Evolutionary conservation across 2,888 invertebrate genomes (phyloP).

Genomic region (Criorhina ranunculi): DNA sequence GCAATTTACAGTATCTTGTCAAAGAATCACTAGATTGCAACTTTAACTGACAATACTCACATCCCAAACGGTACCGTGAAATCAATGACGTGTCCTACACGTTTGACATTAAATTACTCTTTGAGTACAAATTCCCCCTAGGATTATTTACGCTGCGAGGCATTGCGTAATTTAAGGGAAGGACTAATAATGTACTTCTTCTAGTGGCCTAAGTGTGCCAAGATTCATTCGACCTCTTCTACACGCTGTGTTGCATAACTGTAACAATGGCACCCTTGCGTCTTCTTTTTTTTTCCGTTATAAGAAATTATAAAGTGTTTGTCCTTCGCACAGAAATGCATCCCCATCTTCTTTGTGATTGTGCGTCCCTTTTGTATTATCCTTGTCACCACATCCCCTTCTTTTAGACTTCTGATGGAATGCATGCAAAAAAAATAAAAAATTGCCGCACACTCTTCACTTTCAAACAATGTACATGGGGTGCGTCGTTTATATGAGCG

Average conservation of each 20-base stretch:
- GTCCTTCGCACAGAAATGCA: slow-evolving; percentile 73
- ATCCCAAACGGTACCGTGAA: too few relatives aligned
- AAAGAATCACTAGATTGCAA: too few relatives aligned
- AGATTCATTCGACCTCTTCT: slow-evolving; percentile 39
- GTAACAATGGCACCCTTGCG: slow-evolving; percentile 67
- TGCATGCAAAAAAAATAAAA: slow-evolving; percentile 5
- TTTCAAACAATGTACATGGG: slow-evolving; percentile 44
- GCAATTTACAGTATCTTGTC: too few relatives aligned
- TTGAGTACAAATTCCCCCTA: slow-evolving; percentile 1
- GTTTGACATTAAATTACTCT: background rate
- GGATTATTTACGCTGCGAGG: slow-evolving; percentile 9
- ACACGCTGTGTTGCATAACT: slow-evolving; percentile 48
- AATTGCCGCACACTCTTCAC: background rate
- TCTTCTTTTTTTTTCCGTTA: slow-evolving; percentile 48
- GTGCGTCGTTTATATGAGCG: slow-evolving; percentile 63
- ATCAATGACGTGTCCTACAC: too few relatives aligned
- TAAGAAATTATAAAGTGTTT: slow-evolving; percentile 64
- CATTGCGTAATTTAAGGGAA: slow-evolving; percentile 8
- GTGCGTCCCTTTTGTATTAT: slow-evolving; percentile 57
- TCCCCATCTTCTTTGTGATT: slow-evolving; percentile 46
- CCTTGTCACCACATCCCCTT: slow-evolving; percentile 22
- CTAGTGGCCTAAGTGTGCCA: slow-evolving; percentile 58
- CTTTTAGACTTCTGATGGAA: slow-evolving; percentile 25
- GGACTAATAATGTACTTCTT: slow-evolving; percentile 3
- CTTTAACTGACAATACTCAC: too few relatives aligned